These are phyloP conservation scores for Peucedramus taeniatus DNA, from an alignment of 2,113 vertebrate species.

Conservation along the genomic window DNA sequence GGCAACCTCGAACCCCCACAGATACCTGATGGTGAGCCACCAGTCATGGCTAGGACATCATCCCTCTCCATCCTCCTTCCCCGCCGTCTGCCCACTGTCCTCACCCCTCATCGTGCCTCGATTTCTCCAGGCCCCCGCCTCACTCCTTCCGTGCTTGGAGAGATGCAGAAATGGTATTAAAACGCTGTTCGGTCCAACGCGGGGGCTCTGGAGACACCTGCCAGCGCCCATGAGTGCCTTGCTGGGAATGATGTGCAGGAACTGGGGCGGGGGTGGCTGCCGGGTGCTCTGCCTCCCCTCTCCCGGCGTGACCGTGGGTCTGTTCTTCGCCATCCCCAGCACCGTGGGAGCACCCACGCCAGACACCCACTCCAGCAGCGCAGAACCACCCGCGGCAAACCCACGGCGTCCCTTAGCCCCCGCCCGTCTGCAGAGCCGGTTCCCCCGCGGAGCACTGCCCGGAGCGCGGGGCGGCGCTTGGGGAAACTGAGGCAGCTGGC, in stretches of 20 bases:
- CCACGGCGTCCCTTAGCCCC: not conserved
- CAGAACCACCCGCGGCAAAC: not conserved
- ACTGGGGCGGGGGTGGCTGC: not conserved
- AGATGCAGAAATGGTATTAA: not conserved
- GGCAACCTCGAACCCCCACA: not conserved
- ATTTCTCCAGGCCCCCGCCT: not conserved
- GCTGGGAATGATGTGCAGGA: not conserved
- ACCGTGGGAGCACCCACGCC: not conserved
- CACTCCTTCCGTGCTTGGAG: not conserved
- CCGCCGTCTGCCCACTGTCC: accelerated
- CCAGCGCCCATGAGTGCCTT: not conserved
- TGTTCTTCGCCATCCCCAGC: not conserved
- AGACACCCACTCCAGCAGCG: not conserved
- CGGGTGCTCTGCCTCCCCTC: not conserved
- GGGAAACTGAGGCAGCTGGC: not conserved
- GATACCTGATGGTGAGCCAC: not conserved
- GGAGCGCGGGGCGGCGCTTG: not conserved
- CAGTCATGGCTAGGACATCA: not conserved
- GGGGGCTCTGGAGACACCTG: not conserved
- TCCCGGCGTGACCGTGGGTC: not conserved
- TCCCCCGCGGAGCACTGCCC: not conserved
- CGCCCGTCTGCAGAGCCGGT: not conserved
- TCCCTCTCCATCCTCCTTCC: not conserved
- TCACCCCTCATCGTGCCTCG: not conserved
- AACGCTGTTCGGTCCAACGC: not conserved